phyloP scores from a whole-genome alignment of 2,797 vertebrate species.

The Xenops minutus region DNA sequence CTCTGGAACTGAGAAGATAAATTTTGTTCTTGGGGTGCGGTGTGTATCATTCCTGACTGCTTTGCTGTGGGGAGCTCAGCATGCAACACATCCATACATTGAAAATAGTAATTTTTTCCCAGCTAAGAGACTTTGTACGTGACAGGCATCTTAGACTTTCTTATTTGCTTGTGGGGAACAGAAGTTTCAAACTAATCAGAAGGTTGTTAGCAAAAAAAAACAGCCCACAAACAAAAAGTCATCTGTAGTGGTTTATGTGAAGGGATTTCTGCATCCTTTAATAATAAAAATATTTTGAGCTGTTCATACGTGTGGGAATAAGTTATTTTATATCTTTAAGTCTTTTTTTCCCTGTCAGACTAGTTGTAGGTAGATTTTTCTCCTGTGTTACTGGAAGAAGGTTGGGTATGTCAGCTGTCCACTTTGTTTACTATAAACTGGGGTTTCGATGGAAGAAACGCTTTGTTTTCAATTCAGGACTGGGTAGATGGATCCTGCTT shows the following conservation, averaged over 20 bases:
- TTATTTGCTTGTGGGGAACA: neutral
- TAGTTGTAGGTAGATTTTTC: neutral
- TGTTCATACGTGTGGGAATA: neutral
- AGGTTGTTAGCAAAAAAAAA: neutral
- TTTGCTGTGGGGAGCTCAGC: neutral
- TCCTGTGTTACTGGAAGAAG: neutral
- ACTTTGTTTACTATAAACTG: neutral
- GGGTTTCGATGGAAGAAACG: rapidly evolving
- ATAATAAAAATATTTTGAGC: neutral
- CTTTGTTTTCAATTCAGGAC: neutral
- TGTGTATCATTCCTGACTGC: neutral
- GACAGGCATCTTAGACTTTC: neutral
- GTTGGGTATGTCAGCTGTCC: neutral
- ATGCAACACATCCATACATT: neutral
- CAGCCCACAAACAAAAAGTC: neutral
- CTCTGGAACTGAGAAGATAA: neutral
- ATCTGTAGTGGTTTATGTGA: neutral
- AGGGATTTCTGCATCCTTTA: neutral
- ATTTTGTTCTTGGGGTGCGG: neutral
- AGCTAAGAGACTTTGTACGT: neutral
- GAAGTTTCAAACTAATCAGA: neutral
- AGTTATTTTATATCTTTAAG: neutral
- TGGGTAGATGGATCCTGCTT: neutral
- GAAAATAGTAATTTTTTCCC: neutral
- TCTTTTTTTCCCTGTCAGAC: neutral